A percentile compares a stretch with the other conserved stretches of the same genome.
Evolutionary conservation across 2,113 vertebrate species (phyloP).

Genomic region (Lophotis ruficrista): DNA sequence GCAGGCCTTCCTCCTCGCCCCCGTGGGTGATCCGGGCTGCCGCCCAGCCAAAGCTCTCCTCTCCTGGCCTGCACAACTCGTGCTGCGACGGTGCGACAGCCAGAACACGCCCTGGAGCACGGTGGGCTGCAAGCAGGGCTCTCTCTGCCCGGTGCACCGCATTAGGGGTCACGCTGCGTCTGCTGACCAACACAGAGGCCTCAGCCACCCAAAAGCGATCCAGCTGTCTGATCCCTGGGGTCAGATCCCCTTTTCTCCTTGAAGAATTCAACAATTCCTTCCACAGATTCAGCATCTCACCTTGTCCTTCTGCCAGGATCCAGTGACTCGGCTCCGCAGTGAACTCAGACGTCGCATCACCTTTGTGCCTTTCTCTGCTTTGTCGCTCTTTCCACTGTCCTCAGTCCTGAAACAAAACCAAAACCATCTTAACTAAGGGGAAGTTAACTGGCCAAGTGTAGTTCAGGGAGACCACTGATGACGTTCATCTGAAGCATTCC

Average conservation of each 20-base stretch:
- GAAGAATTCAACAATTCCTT: not conserved
- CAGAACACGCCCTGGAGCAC: not conserved
- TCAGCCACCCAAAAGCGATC: not conserved
- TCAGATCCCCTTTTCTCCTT: not conserved
- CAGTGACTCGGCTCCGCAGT: slow-evolving; percentile 86
- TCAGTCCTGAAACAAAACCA: slow-evolving; percentile 77
- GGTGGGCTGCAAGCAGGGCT: not conserved
- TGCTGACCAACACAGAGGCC: not conserved
- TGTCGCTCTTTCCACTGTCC: slow-evolving; percentile 77
- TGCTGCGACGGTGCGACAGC: not conserved
- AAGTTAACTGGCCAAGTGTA: not conserved
- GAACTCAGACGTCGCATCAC: slow-evolving; percentile 92
- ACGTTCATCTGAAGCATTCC: not conserved
- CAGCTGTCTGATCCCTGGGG: not conserved
- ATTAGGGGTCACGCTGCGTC: not conserved
- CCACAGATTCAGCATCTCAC: slow-evolving; percentile 50
- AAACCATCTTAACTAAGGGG: not conserved
- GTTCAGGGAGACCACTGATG: not conserved
- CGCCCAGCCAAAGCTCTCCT: not conserved
- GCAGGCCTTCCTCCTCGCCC: not conserved
- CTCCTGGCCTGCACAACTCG: not conserved
- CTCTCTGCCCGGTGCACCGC: fast-evolving
- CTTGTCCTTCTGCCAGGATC: slow-evolving; percentile 95
- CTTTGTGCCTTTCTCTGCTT: slow-evolving; percentile 83
- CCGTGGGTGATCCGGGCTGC: not conserved